Evolutionary conservation across 2,797 vertebrate species (phyloP).

Genomic region (Phoebastria nigripes): DNA sequence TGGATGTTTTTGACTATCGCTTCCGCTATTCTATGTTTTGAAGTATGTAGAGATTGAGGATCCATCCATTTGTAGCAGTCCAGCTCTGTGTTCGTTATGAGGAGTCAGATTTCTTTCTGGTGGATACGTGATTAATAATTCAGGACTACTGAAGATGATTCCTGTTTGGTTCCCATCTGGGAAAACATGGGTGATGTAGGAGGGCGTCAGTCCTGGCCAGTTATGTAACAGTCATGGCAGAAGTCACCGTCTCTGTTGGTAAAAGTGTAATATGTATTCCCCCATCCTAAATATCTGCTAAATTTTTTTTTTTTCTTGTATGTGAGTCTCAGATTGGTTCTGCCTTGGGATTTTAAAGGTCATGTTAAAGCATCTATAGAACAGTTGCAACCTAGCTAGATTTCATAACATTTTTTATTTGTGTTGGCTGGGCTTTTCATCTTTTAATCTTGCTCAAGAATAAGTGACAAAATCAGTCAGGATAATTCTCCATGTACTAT

Average conservation of each 20-base stretch:
- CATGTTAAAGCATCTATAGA: not conserved
- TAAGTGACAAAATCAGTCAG: not conserved
- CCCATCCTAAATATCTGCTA: not conserved
- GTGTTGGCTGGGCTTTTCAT: not conserved
- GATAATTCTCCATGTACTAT: not conserved
- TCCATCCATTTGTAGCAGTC: not conserved
- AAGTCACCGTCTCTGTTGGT: not conserved
- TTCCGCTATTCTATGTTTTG: not conserved
- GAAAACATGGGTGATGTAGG: fast-evolving
- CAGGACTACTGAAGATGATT: not conserved
- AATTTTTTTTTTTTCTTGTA: not conserved
- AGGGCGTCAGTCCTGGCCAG: not conserved
- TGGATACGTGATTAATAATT: not conserved
- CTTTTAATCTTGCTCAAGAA: not conserved
- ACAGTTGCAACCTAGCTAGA: not conserved
- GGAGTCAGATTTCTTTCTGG: not conserved
- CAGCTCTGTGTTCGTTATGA: not conserved
- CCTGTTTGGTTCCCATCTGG: not conserved
- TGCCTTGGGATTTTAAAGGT: not conserved
- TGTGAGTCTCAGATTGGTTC: not conserved
- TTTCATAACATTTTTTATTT: not conserved
- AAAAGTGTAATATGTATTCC: not conserved
- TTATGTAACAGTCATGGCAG: not conserved
- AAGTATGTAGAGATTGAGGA: not conserved
- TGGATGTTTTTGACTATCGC: not conserved